A percentile compares a stretch with the other conserved stretches of the same genome.
Evolutionary conservation across 2,888 invertebrate species (phyloP).

Genomic region (Tuberolachnus salignus): DNA sequence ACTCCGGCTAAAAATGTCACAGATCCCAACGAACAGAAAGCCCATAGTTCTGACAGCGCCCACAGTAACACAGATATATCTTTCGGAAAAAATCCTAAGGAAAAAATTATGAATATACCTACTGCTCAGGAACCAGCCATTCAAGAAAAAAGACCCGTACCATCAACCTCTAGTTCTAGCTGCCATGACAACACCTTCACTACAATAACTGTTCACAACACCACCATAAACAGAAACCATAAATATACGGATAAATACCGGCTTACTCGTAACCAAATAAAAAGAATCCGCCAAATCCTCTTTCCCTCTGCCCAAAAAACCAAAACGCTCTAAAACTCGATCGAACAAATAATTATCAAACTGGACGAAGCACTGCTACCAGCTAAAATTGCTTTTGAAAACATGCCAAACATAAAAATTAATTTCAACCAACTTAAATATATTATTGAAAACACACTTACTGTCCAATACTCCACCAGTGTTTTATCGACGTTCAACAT

Average conservation of each 20-base stretch:
- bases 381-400: not conserved
- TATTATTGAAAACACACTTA: slow-evolving; percentile 6
- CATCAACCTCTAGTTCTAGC: not conserved
- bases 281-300: not conserved
- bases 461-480: not conserved
- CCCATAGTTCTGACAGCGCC: not conserved
- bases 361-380: not conserved
- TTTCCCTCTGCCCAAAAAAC: not conserved
- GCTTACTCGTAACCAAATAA: not conserved
- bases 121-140: not conserved
- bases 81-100: not conserved
- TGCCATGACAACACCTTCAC: not conserved
- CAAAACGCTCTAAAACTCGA: slow-evolving; percentile 2
- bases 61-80: not conserved
- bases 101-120: not conserved
- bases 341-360: not conserved
- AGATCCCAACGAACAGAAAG: not conserved
- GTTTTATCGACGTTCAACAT: not conserved
- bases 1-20: not conserved
- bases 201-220: not conserved
- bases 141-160: not conserved
- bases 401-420: not conserved
- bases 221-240: not conserved
- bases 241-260: not conserved
- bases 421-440: not conserved